Evolutionary conservation across 2,888 invertebrate genomes (phyloP).

Genomic region (Mythimna impura): DNA sequence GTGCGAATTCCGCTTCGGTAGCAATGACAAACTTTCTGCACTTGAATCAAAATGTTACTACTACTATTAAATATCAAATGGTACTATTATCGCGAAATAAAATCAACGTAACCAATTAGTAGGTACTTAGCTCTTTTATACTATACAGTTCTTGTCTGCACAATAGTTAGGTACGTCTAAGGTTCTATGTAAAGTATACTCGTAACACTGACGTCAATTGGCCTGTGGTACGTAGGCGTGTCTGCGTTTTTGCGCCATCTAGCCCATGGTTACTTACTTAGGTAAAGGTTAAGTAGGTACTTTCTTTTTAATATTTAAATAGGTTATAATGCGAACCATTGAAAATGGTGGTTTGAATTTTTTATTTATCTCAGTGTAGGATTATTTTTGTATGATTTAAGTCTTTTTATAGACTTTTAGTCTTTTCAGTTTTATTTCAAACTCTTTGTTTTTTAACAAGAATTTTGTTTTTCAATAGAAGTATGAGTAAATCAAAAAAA

Average conservation of each 20-base stretch:
- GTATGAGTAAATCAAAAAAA: too few relatives aligned
- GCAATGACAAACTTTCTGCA: too few relatives aligned
- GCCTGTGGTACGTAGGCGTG: slow-evolving; percentile 1
- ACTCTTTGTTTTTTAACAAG: too few relatives aligned
- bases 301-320: slow-evolving; percentile 4
- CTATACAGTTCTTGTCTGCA: slow-evolving; percentile 38
- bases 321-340: neutral
- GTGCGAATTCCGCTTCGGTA: too few relatives aligned
- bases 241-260: neutral
- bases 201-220: slow-evolving; percentile 27
- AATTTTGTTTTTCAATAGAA: too few relatives aligned
- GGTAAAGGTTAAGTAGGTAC: neutral
- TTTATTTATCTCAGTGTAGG: neutral
- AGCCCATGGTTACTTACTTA: neutral
- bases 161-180: slow-evolving; percentile 15
- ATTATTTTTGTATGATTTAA: too few relatives aligned
- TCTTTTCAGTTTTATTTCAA: too few relatives aligned
- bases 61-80: too few relatives aligned
- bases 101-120: too few relatives aligned
- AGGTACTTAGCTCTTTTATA: neutral
- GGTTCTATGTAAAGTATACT: slow-evolving; percentile 9
- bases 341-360: neutral
- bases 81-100: too few relatives aligned
- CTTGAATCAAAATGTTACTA: too few relatives aligned
- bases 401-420: too few relatives aligned